Evolutionary conservation across 2,888 invertebrate genomes (phyloP), one percentile per base, ranked within the genome.

Genomic region (Xylota sylvarum): DNA sequence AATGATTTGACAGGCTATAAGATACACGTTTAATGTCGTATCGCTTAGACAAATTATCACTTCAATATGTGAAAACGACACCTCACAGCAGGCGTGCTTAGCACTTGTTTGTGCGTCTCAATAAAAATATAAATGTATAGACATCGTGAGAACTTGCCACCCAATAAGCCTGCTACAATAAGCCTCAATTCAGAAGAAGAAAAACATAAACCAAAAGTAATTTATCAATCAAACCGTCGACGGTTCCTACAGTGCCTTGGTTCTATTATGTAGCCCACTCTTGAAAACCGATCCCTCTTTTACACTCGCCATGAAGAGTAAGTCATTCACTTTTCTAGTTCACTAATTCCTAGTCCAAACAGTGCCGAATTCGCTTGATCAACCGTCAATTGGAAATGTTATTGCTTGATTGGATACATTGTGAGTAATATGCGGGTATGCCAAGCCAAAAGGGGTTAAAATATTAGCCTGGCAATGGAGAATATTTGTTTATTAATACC

Each of bases 331-430:
- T 32, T 79, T 70, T 79, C 62, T 58, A 77, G 60, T 69, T 43
- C 67, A 69, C 50, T 77, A 69, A 77, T 77, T 77, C 37, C 19
- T 52, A 79, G 62, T 55, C 78, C 40, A 65, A 73, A 65, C 73
- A 73, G 37, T 56, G 50, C 30, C 79, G 73, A 60, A 52, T 69
- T 55, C 37, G 7, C 46, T 72, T 65, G 73, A 67, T 67, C 73
- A 27, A 55, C 78, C 78, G 67, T 83, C 78, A 78, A 78, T 83
- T 83, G 65, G 83, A 23, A 46, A 46, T 32, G 48, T 46, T 74
- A 60, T 67, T 43, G 35, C 43, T 81, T 81, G 60, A 83, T 78
- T 83, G 67, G 65, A 77, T 46, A 55, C 60, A 78, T 72, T 67
- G 52, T 73, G 40, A 77, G 48, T 46, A 46, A 62, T 27, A 72